Conservation (phyloP, 2,797 vertebrate species). For the Glossophaga mutica region DNA sequence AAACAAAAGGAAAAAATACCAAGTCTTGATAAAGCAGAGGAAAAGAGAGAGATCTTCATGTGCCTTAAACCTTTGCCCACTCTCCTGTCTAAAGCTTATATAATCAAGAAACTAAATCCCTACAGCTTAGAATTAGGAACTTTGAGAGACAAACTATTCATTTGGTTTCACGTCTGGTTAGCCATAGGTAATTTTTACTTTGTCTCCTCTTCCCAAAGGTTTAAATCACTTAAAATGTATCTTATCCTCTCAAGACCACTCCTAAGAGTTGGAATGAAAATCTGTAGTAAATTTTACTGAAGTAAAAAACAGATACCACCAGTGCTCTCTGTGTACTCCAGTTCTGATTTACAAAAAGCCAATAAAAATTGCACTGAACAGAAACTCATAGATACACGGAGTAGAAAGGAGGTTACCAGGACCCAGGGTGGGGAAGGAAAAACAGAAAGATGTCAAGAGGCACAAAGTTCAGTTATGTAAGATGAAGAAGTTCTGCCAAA, state of each 20-base stretch:
- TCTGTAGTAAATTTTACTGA: neutral
- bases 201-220: neutral
- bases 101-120: neutral
- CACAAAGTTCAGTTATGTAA: neutral
- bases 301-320: neutral
- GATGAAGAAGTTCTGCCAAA: neutral
- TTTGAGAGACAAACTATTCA: neutral
- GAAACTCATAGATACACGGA: neutral
- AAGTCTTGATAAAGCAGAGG: neutral
- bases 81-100: neutral
- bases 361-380: neutral
- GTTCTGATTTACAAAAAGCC: neutral
- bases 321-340: neutral
- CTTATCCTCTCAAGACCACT: neutral
- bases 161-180: neutral
- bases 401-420: neutral
- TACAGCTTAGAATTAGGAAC: neutral
- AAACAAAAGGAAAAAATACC: neutral
- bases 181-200: neutral
- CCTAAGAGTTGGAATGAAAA: neutral
- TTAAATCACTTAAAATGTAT: neutral
- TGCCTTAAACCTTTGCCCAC: neutral
- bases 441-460: neutral
- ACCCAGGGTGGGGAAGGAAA: too few relatives aligned
- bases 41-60: neutral